These are phyloP conservation scores for Eulithis prunata DNA, from an alignment of 2,888 invertebrate species.

Conservation along the genomic window DNA sequence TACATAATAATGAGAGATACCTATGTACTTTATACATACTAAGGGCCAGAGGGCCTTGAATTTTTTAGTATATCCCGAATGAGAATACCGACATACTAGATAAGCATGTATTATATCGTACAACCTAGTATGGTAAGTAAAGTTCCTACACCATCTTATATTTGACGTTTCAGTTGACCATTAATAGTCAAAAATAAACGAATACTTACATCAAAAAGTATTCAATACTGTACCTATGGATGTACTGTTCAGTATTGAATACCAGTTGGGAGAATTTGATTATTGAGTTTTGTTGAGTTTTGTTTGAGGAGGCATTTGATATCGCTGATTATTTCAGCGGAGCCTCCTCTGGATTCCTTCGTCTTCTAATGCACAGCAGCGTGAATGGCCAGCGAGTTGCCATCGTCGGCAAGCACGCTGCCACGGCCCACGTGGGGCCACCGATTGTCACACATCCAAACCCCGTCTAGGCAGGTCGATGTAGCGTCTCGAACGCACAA, in stretches of 20 bases:
- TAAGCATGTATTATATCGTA: no score
- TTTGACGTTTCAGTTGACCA: no score
- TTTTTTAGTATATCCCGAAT: no score
- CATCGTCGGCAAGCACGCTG: slow-evolving; percentile 38
- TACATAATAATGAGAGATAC: no score
- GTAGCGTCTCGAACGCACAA: slow-evolving; percentile 38
- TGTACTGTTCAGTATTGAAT: slow-evolving; percentile 19
- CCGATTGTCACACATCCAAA: slow-evolving; percentile 31
- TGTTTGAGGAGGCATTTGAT: slow-evolving; percentile 27
- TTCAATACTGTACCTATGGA: slow-evolving; percentile 20
- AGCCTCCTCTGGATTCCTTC: slow-evolving; percentile 40
- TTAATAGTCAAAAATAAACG: not conserved
- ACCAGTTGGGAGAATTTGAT: slow-evolving; percentile 17
- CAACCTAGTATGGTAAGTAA: no score
- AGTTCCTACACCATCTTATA: no score
- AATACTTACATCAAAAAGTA: slow-evolving; percentile 15
- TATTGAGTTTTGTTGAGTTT: not conserved
- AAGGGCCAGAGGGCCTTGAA: no score
- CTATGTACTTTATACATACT: no score
- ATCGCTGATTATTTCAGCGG: slow-evolving; percentile 36
- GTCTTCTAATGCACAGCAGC: slow-evolving; percentile 37
- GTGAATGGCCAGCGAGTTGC: slow-evolving; percentile 30
- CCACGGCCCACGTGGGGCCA: slow-evolving; percentile 36
- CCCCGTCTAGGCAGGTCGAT: slow-evolving; percentile 29
- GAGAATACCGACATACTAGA: no score